Base-by-base conservation (phyloP, 1,140 invertebrate species). In the Thaumatotibia leucotreta region DNA sequence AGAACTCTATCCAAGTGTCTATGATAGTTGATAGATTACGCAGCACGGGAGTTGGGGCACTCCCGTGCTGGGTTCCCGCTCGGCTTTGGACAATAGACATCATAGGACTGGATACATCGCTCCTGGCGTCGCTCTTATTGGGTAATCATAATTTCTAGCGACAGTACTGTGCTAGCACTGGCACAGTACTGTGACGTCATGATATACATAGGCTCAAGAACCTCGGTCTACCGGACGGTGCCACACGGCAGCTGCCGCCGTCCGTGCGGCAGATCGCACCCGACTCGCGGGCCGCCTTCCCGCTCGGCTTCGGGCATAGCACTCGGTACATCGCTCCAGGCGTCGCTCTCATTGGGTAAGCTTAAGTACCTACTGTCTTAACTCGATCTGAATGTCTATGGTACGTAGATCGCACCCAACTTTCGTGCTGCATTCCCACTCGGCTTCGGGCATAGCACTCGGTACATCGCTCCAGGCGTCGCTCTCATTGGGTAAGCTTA, bases 371-470 rank as follows among this genome's bases (percentile, higher is more conserved):
- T 29, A 29, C 27, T 29, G 27, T 29, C 2, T n/a, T n/a, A n/a
- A n/a, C n/a, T n/a, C n/a, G n/a, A n/a, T n/a, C n/a, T n/a, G n/a
- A n/a, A n/a, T n/a, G n/a, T n/a, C n/a, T n/a, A n/a, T n/a, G n/a
- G n/a, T n/a, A n/a, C n/a, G n/a, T n/a, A n/a, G 14, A 92, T 98
- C 1, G 91, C 84, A 68, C 91, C 92, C 79, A 83, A 80, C 10
- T 95, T 95, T 1, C 91, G 98, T 17, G 98, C 97, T 23, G 94
- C 94, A 4, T 99, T 99, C 91, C 98, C 98, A 0, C 92, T 99
- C 8, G 24, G 50, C 50, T 17, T 52, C 22, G 49, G 49, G 17
- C 49, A 52, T 24, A 27, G 23, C 50, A 54, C 23, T 23, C 20
- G 50, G 2, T 27, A 54, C n/a, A 39, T 2, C 27, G 2, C 2